Conservation (phyloP, 2,113 vertebrate species). For the Megaceryle maxima region DNA sequence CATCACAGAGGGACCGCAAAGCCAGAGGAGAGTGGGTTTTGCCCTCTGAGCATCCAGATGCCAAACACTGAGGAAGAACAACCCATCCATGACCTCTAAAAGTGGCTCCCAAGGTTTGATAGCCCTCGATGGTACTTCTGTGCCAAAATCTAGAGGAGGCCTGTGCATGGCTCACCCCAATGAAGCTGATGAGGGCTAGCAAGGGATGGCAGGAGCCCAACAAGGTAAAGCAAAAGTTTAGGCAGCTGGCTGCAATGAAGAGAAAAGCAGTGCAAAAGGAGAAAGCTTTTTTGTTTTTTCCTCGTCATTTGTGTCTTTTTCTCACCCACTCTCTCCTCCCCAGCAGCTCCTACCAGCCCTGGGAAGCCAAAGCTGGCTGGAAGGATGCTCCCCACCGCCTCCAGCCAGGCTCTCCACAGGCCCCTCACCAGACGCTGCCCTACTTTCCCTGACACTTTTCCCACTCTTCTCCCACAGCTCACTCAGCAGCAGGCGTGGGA, state of each 20-base stretch:
- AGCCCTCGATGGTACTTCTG: neutral
- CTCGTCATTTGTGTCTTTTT: neutral
- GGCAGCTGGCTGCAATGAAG: neutral
- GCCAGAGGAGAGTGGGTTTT: accelerated
- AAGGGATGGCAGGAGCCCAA: accelerated
- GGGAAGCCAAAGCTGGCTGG: neutral
- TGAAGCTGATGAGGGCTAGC: accelerated
- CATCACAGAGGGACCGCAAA: accelerated
- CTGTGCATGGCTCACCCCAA: accelerated
- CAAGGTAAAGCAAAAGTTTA: neutral
- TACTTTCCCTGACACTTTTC: neutral
- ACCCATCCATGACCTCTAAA: neutral
- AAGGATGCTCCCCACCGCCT: neutral
- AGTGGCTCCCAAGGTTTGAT: neutral
- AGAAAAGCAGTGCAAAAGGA: neutral
- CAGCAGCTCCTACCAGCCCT: neutral
- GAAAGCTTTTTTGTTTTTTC: neutral
- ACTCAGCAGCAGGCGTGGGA: neutral
- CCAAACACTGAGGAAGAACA: accelerated
- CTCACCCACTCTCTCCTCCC: neutral
- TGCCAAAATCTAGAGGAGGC: neutral
- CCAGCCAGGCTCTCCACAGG: neutral
- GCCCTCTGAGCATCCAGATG: neutral
- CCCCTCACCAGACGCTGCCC: constrained; percentile 35
- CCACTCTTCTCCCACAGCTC: neutral